Evolutionary conservation across 1,140 invertebrate genomes (phyloP), one percentile per base, ranked within the genome.

Genomic region (Drosophila repletoides): DNA sequence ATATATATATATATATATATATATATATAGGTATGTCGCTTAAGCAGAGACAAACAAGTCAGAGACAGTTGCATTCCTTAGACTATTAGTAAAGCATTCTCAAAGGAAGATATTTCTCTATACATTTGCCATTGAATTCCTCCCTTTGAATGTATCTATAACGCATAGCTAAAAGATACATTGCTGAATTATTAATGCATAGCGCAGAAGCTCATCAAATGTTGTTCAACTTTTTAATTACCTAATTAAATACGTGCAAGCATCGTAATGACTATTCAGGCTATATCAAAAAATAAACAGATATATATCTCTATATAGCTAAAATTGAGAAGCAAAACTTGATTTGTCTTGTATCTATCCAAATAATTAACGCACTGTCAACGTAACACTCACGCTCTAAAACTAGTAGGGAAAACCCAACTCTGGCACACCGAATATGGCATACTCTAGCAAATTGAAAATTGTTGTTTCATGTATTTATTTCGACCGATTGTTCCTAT

Each of bases 181-280:
- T 53, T 24, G 24, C 28, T 55, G 38, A 41, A 43, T 43, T 55
- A 43, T 55, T 55, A 55, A 58, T 58, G 55, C 14, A 21, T 15
- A 24, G 55, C 5, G n/a, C n/a, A n/a, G 9, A 41, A 40, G 26
- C 38, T 43, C 52, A 33, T 55, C 22, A 55, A 58, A 58, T 58
- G 55, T 36, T 36, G 22, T 26, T 48, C 48, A 60, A 60, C 31
- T 60, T 60, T 60, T 60, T 60, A 60, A 60, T 60, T 60, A 60
- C 56, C 24, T 60, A 28, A 60, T 60, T 45, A 60, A 48, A 41
- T 49, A 60, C 52, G 24, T 31, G 24, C 52, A 33, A 12, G 12
- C 36, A 53, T 22, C 51, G 22, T 41, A 53, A 53, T 19, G 51
- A 40, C 28, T 9, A 24, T 28, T 48, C 4, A 17, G 12, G 9